Base-by-base conservation (phyloP, 2,113 vertebrate genomes). In the Aepyceros melampus region DNA sequence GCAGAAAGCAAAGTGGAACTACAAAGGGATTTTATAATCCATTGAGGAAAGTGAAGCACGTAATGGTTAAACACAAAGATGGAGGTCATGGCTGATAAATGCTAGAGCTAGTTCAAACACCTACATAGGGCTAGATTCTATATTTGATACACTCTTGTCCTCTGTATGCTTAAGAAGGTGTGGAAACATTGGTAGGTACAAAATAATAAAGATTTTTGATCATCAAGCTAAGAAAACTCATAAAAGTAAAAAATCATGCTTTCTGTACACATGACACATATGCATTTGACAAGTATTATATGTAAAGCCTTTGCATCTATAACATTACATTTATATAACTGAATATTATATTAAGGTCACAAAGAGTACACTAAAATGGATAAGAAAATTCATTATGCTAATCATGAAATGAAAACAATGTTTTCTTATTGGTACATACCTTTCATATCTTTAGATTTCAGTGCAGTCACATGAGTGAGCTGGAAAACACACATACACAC, bases 401-500 rank as follows among this genome's bases (percentile, higher is more conserved):
- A 92, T n/a, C 40, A 82, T 29, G 10, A 93, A 94, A 92, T 88
- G 49, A 94, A 95, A 96, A 64, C 13, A 84, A 56, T n/a, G 5
- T 43, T 95, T 91, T n/a, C 40, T 88, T 87, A 94, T 36, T 71
- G 36, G 16, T 94, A 99, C 99, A 6, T 99, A 99, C 99, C 99
- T 99, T 99, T 99, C 94, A 99, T 98, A 97, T 99, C 99, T 90
- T 99, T 98, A 89, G 98, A 99, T 98, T 99, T 99, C 97, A 99
- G 91, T 16, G 99, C 99, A 88, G 99, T 99, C 93, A 99, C 99
- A 3, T 99, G 99, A 96, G 98, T 98, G 86, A 99, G 98, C 99
- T 99, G 96, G 84, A 97, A 82, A 96, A 71, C 93, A 97, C 19
- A 97, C 93, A n/a, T n/a, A 62, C 29, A 81, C 31, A 84, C 13